phyloP scores from a whole-genome alignment of 35 echinoderm and acorn worm genomes.

The Acanthaster planci region DNA sequence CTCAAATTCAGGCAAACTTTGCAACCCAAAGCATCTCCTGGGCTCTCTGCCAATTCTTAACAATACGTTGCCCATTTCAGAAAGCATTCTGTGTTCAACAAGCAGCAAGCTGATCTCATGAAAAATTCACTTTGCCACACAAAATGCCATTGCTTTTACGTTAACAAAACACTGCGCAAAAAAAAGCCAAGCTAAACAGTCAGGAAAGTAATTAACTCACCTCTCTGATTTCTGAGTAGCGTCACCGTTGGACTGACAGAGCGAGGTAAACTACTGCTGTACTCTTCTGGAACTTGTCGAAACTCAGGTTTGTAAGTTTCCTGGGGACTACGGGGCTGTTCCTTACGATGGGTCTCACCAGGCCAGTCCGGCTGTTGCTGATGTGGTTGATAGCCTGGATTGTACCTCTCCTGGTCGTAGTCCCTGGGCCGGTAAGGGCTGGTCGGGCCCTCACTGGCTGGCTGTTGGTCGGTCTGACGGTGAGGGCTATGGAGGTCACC shows the following conservation, averaged over 20 bases:
- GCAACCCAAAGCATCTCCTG: background rate
- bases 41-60: no score
- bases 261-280: constrained; percentile 4
- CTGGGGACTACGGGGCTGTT: background rate
- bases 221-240: constrained; percentile 39
- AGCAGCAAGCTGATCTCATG: background rate
- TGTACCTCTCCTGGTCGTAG: background rate
- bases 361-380: background rate
- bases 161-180: no score
- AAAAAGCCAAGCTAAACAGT: no score
- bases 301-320: constrained; percentile 5
- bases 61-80: no score
- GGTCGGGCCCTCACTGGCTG: background rate
- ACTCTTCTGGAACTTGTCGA: background rate
- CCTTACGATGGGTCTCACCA: no score
- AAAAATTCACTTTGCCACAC: no score
- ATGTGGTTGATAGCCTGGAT: background rate
- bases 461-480: background rate
- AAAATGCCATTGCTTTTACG: no score
- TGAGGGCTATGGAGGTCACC: background rate
- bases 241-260: constrained; percentile 49
- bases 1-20: background rate
- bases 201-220: background rate
- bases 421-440: background rate
- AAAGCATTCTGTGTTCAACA: background rate